A percentile compares a stretch with the other conserved stretches of the same genome.
These are phyloP conservation scores for Parnassius mnemosyne DNA, from an alignment of 2,888 invertebrate genomes.

Conservation along the genomic window DNA sequence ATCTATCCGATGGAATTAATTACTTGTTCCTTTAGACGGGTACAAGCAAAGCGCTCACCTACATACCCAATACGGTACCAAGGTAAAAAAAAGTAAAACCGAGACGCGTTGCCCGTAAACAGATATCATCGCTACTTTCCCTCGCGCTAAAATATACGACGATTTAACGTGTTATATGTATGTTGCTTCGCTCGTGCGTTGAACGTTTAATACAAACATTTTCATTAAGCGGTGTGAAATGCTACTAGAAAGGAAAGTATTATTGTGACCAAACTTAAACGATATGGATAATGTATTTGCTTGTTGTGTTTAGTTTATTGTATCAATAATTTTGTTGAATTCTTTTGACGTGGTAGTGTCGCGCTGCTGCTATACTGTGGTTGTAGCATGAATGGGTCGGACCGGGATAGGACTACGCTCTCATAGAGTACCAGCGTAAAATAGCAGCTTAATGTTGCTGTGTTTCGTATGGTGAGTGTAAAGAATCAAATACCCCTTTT, in stretches of 20 bases:
- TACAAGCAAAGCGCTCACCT: slow-evolving; percentile 16
- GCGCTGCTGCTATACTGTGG: no score
- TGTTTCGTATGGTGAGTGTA: no score
- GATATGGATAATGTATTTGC: no score
- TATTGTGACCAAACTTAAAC: not conserved
- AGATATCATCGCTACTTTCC: slow-evolving; percentile 48
- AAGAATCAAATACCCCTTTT: no score
- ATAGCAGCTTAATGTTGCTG: no score
- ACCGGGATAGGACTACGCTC: no score
- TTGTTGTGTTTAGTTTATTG: no score
- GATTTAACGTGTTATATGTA: slow-evolving; percentile 9
- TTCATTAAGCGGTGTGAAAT: slow-evolving; percentile 15
- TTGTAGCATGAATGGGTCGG: no score
- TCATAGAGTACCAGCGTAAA: no score
- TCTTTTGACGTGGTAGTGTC: no score
- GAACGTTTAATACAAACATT: slow-evolving; percentile 10
- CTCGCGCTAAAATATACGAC: slow-evolving; percentile 39
- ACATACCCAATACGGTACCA: slow-evolving; percentile 25
- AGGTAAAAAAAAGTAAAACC: slow-evolving; percentile 24
- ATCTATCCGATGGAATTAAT: slow-evolving; percentile 12
- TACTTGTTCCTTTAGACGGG: slow-evolving; percentile 14
- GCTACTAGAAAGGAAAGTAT: slow-evolving; percentile 20
- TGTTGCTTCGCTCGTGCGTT: slow-evolving; percentile 13
- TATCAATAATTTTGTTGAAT: no score
- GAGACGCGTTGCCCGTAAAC: slow-evolving; percentile 22